Evolutionary conservation across 2,888 invertebrate genomes (phyloP).

Genomic region (Syrista parreyssii): DNA sequence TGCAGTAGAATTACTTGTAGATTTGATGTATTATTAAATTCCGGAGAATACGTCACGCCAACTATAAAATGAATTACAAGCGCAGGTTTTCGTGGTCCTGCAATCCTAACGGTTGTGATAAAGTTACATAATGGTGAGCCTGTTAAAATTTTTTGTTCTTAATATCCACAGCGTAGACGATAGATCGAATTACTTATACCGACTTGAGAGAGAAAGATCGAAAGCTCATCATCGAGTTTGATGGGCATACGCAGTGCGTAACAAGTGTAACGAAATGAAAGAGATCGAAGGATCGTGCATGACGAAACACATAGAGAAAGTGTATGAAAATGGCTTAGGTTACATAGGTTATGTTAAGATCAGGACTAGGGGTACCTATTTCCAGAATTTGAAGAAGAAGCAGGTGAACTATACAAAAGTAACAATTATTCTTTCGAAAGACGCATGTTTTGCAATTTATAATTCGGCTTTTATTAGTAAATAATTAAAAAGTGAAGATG

Average conservation of each 20-base stretch:
- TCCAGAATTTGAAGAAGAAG: not conserved
- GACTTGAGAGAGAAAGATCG: not conserved
- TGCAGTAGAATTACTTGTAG: not conserved
- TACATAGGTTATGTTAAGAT: not conserved
- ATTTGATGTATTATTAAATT: not conserved
- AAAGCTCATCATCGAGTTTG: not conserved
- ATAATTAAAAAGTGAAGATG: not conserved
- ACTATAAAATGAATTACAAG: not conserved
- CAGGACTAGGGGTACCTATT: not conserved
- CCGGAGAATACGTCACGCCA: not conserved
- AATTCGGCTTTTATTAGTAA: not conserved
- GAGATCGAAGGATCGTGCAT: not conserved
- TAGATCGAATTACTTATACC: not conserved
- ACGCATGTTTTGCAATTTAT: not conserved
- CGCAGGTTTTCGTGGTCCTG: not conserved
- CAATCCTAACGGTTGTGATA: not conserved
- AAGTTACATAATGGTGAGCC: not conserved
- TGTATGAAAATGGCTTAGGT: not conserved
- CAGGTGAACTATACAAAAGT: not conserved
- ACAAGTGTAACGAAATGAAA: not conserved
- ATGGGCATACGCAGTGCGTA: not conserved
- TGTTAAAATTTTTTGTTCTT: not conserved
- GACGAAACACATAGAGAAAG: not conserved
- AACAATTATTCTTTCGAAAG: not conserved
- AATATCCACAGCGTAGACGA: not conserved